Conservation (phyloP, 2,797 vertebrate species). For the Hippopotamyrus pictus region DNA sequence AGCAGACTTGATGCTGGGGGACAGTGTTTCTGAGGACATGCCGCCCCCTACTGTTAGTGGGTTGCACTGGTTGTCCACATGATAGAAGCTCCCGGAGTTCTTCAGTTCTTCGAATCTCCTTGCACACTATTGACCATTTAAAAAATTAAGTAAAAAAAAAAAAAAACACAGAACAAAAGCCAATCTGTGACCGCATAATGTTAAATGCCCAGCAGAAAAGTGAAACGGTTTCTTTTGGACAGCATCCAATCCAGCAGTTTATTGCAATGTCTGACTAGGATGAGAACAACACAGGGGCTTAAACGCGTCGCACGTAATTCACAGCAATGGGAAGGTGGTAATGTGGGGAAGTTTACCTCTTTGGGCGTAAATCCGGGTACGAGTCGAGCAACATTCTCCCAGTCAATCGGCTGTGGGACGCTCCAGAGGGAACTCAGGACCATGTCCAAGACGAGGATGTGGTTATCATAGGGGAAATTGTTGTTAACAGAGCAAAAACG, state of each 20-base stretch:
- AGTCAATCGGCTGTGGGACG: slow-evolving; percentile 87
- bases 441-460: slow-evolving; percentile 90
- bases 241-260: neutral
- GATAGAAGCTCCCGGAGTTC: slow-evolving; percentile 69
- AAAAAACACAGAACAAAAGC: neutral
- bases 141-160: neutral
- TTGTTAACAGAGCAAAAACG: slow-evolving; percentile 86
- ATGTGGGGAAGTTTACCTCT: slow-evolving; percentile 67
- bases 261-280: neutral
- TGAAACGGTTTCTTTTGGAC: neutral
- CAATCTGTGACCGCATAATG: neutral
- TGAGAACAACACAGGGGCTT: neutral
- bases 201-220: neutral
- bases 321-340: neutral
- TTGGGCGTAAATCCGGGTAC: slow-evolving; percentile 90
- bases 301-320: neutral
- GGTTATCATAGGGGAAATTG: slow-evolving; percentile 90
- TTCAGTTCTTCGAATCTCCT: slow-evolving; percentile 90
- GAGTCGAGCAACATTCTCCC: slow-evolving; percentile 89
- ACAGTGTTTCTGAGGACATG: slow-evolving; percentile 66
- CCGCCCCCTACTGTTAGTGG: slow-evolving; percentile 63
- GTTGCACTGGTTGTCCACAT: slow-evolving; percentile 82
- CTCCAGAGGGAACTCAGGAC: slow-evolving; percentile 84
- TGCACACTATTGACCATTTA: slow-evolving; percentile 69
- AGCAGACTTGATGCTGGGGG: slow-evolving; percentile 72